Conservation (phyloP, 2,113 vertebrate species). For the Callipepla californica region DNA sequence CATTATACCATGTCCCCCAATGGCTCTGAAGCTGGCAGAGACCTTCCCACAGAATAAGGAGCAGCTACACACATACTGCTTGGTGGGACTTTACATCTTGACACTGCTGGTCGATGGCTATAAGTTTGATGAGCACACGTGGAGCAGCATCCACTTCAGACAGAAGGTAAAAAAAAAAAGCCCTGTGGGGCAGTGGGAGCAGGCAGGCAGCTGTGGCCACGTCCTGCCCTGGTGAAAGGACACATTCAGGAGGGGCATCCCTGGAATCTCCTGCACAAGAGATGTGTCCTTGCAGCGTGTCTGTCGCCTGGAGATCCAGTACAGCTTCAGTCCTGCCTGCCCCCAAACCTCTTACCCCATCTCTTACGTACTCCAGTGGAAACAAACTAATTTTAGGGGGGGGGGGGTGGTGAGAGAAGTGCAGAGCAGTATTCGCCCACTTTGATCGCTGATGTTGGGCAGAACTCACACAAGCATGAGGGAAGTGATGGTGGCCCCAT, state of each 20-base stretch:
- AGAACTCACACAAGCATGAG: background rate
- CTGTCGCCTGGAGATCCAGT: background rate
- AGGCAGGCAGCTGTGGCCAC: fast-evolving
- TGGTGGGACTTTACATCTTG: constrained; percentile 79
- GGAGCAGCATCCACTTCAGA: constrained; percentile 85
- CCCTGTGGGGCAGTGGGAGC: fast-evolving
- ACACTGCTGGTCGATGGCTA: constrained; percentile 83
- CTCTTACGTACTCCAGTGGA: background rate
- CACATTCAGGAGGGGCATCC: background rate
- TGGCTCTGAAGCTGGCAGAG: constrained; percentile 30
- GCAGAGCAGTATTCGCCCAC: background rate
- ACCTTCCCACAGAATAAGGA: background rate
- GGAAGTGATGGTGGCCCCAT: background rate
- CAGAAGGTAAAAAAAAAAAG: constrained; percentile 78
- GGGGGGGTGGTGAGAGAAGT: background rate
- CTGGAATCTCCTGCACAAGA: background rate
- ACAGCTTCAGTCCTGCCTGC: background rate
- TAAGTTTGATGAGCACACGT: constrained; percentile 79
- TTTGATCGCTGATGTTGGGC: background rate
- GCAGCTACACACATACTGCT: constrained; percentile 82
- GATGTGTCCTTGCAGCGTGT: background rate
- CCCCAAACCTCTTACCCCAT: background rate
- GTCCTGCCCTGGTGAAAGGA: background rate
- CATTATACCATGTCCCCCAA: fast-evolving
- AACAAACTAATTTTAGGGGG: background rate